Evolutionary conservation across 2,797 vertebrate genomes (phyloP), one percentile per base, ranked within the genome.

Genomic region (Clarias platycephalus): DNA sequence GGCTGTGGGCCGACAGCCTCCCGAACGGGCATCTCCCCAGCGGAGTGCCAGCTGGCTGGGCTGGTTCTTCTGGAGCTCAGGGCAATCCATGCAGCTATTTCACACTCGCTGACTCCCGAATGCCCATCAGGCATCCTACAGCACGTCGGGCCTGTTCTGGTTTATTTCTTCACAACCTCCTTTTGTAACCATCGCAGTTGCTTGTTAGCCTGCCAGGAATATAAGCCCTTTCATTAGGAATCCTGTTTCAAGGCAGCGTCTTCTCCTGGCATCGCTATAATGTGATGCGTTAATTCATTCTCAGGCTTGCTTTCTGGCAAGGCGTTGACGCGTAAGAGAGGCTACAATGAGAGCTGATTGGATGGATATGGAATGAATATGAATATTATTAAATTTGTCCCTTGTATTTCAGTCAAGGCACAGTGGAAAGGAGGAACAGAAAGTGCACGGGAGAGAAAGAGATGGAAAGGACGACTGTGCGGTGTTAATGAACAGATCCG

Each of bases 31-130:
- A 66, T 80, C 88, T 88, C 88, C 88, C 91, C 92, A 91, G 92
- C 90, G 87, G 87, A 87, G 79, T 88, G 93, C 95, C 94, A 94
- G 94, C 94, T 95, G 94, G 93, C 91, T 85, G 58, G 85, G 64
- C 90, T 68, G 88, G 89, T 87, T 84, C 86, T 94, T 91, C 91
- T 91, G 92, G 91, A 93, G 91, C 83, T 89, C 85, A 67, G 49
- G 88, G 93, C 90, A 83, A 89, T 90, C 87, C 74, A 86, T 89
- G 88, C 91, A 86, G 91, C 92, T 80, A 81, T 93, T 94, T 94
- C 92, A 92, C 94, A 93, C 93, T 93, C 89, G 81, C 92, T 92
- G 92, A 83, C 90, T 94, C 90, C 87, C 87, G 86, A 88, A 91
- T 88, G 87, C 85, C 79, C 82, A 83, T 86, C 84, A 78, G 82